Evolutionary conservation across 2,888 invertebrate species (phyloP).

Genomic region (Sclerodermus sp.): DNA sequence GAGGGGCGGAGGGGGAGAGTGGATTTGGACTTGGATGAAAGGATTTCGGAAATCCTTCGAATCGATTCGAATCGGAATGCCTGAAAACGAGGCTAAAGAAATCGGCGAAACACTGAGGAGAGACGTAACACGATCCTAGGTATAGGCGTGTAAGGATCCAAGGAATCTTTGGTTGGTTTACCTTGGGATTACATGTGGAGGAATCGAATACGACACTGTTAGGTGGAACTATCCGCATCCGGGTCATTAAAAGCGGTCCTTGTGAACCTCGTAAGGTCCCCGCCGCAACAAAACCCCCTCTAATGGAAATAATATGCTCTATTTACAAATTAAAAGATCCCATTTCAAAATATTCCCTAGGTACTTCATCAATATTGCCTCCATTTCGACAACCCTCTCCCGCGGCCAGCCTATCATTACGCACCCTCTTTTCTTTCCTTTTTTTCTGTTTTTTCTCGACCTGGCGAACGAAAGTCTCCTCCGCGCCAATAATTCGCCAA

Average conservation of each 20-base stretch:
- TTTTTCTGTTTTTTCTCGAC: no score
- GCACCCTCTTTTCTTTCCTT: slow-evolving; percentile 1
- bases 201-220: slow-evolving; percentile 44
- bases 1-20: no score
- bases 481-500: no score
- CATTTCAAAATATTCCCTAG: slow-evolving; percentile 49
- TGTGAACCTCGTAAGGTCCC: slow-evolving; percentile 25
- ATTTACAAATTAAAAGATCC: slow-evolving; percentile 51
- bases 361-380: slow-evolving; percentile 47
- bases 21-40: no score
- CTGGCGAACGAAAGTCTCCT: no score
- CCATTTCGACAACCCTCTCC: slow-evolving; percentile 2
- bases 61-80: no score
- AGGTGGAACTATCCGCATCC: slow-evolving; percentile 45
- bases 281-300: slow-evolving; percentile 21
- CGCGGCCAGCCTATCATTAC: background rate
- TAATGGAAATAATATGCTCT: slow-evolving; percentile 45
- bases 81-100: slow-evolving; percentile 8
- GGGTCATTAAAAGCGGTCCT: slow-evolving; percentile 49
- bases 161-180: slow-evolving; percentile 32
- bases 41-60: no score
- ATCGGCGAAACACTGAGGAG: slow-evolving; percentile 12
- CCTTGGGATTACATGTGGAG: slow-evolving; percentile 31
- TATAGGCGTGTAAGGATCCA: slow-evolving; percentile 19
- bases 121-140: slow-evolving; percentile 32